A percentile compares a stretch with the other conserved stretches of the same genome.
Conservation (phyloP, 2,113 vertebrate species). For the Pseudorasbora parva region DNA sequence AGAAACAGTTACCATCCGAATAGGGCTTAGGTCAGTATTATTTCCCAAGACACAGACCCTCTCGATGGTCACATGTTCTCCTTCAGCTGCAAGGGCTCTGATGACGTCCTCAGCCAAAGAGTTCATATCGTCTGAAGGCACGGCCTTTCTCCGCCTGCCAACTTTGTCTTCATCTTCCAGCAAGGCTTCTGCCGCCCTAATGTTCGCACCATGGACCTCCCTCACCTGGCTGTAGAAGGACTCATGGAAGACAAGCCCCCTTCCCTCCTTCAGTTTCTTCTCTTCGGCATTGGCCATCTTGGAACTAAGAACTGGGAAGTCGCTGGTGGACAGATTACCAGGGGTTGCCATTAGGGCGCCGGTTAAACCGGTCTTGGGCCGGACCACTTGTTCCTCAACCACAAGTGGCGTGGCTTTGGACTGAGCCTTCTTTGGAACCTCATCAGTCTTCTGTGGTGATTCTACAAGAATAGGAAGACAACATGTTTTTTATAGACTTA, state of each 20-base stretch:
- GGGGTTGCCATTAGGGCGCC: not conserved
- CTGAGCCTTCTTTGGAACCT: not conserved
- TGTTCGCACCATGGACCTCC: constrained; percentile 66
- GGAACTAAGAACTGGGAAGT: constrained; percentile 67
- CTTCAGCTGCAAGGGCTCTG: constrained; percentile 69
- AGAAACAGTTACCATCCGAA: no score
- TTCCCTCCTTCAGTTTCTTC: constrained; percentile 41
- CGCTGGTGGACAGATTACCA: not conserved
- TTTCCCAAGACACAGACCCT: constrained; percentile 63
- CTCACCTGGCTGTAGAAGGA: constrained; percentile 69
- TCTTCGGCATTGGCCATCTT: constrained; percentile 57
- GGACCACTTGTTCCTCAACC: not conserved
- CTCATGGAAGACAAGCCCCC: constrained; percentile 59
- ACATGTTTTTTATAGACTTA: not conserved
- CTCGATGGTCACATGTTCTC: constrained; percentile 74
- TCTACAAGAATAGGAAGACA: not conserved
- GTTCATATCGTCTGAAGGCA: constrained; percentile 58
- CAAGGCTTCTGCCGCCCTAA: constrained; percentile 67
- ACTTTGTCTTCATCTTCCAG: constrained; percentile 38
- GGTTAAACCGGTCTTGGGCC: not conserved
- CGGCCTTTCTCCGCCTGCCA: constrained; percentile 18
- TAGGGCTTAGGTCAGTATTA: not conserved
- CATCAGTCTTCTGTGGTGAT: constrained; percentile 4
- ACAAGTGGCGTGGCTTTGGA: not conserved
- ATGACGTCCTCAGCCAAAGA: constrained; percentile 68